These are phyloP conservation scores for Drosophila differens DNA, from an alignment of 2,888 invertebrate genomes.

Conservation along the genomic window DNA sequence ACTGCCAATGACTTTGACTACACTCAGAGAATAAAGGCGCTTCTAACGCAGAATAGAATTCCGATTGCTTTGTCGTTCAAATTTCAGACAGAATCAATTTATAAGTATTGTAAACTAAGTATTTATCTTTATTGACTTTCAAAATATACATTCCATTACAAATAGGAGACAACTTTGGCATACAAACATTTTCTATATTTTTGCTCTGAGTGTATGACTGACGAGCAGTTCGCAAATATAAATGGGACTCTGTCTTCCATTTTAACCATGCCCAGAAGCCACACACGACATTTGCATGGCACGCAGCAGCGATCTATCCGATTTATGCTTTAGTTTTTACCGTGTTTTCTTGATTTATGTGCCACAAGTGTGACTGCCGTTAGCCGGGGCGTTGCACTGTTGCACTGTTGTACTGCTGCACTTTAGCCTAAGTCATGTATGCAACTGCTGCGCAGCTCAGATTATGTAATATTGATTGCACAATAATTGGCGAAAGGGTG, in stretches of 20 bases:
- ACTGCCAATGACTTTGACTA: constrained; percentile 51
- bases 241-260: constrained; percentile 55
- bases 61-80: neutral
- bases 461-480: constrained; percentile 79
- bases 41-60: neutral
- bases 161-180: neutral
- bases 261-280: constrained; percentile 75
- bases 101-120: neutral
- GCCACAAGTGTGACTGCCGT: constrained; percentile 79
- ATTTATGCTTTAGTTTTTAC: constrained; percentile 26
- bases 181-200: neutral
- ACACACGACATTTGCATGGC: constrained; percentile 79
- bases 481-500: constrained; percentile 78
- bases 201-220: neutral
- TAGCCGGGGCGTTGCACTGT: constrained; percentile 75
- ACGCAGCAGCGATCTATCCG: constrained; percentile 64
- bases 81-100: neutral
- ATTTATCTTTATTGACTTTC: neutral
- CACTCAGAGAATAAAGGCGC: neutral
- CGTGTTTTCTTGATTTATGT: constrained; percentile 69
- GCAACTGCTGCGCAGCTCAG: constrained; percentile 49
- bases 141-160: neutral
- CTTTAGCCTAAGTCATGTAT: constrained; percentile 1
- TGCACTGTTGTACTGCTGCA: constrained; percentile 17
- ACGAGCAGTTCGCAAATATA: constrained; percentile 33